phyloP scores from a whole-genome alignment of 2,888 invertebrate genomes.

The Molanna angustata region DNA sequence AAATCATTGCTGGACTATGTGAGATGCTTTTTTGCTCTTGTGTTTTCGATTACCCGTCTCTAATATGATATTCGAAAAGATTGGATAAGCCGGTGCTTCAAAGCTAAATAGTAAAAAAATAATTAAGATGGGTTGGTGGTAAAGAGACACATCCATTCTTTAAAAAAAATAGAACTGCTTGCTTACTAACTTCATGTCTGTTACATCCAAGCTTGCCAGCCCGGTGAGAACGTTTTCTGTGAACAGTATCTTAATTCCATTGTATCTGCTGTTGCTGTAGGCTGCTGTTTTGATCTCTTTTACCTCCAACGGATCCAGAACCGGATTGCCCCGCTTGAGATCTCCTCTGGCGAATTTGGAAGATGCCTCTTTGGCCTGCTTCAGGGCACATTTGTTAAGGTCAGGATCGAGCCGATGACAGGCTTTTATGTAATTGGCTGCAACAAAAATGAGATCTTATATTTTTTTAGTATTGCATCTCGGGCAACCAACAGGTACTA shows the following conservation, averaged over 20 bases:
- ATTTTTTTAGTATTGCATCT: no score
- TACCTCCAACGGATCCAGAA: conserved; percentile 7
- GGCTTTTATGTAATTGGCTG: conserved; percentile 12
- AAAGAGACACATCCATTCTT: no score
- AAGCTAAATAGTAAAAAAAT: no score
- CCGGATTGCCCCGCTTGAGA: conserved; percentile 2
- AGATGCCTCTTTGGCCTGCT: conserved; percentile 3
- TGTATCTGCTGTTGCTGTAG: conserved; percentile 5
- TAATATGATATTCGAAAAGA: no score
- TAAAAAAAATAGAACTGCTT: no score
- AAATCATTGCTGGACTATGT: no score
- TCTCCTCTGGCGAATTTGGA: conserved; percentile 11
- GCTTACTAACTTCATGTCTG: conserved; percentile 24
- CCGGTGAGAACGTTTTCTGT: conserved; percentile 20
- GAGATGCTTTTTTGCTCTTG: no score
- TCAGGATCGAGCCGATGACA: conserved; percentile 13
- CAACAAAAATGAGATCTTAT: not conserved
- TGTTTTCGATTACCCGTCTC: no score
- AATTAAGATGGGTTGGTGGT: no score
- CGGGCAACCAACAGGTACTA: no score
- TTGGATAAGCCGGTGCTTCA: no score
- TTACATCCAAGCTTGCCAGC: conserved; percentile 14
- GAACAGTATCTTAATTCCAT: conserved; percentile 20
- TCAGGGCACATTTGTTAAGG: conserved; percentile 12
- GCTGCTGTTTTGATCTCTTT: conserved; percentile 12